Evolutionary conservation across 2,888 invertebrate genomes (phyloP).

Genomic region (Cephus pygmeus): DNA sequence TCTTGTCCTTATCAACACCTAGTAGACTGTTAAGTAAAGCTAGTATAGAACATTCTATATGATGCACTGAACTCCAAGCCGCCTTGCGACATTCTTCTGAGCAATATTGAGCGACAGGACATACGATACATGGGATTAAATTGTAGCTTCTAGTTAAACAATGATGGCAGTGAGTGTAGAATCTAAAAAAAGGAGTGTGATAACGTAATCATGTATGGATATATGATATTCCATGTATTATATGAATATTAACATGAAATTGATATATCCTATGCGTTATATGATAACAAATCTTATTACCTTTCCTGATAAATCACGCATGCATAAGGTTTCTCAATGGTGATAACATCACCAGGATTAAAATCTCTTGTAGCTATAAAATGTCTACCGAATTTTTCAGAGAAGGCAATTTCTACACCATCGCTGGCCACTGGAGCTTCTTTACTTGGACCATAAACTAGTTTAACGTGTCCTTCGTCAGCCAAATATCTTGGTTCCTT

Average conservation of each 20-base stretch:
- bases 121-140: slow-evolving; percentile 56
- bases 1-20: slow-evolving; percentile 57
- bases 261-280: neutral
- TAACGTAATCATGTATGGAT: neutral
- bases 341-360: slow-evolving; percentile 57
- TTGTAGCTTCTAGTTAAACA: slow-evolving; percentile 57
- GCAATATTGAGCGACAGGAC: slow-evolving; percentile 60
- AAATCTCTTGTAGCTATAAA: slow-evolving; percentile 55
- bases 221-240: neutral
- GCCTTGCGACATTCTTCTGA: slow-evolving; percentile 52
- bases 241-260: neutral
- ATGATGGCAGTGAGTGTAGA: slow-evolving; percentile 61
- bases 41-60: slow-evolving; percentile 54
- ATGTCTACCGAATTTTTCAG: slow-evolving; percentile 58
- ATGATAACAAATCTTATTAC: slow-evolving; percentile 22
- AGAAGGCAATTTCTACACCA: slow-evolving; percentile 51
- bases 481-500: slow-evolving; percentile 43
- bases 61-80: slow-evolving; percentile 55
- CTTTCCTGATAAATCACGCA: slow-evolving; percentile 57
- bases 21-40: slow-evolving; percentile 51
- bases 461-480: slow-evolving; percentile 42
- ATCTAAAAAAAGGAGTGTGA: slow-evolving; percentile 36
- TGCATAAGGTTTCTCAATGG: slow-evolving; percentile 57
- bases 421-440: slow-evolving; percentile 55
- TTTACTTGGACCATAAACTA: slow-evolving; percentile 49